Evolutionary conservation across 2,888 invertebrate genomes (phyloP).

Genomic region (Synanthedon andrenaeformis): DNA sequence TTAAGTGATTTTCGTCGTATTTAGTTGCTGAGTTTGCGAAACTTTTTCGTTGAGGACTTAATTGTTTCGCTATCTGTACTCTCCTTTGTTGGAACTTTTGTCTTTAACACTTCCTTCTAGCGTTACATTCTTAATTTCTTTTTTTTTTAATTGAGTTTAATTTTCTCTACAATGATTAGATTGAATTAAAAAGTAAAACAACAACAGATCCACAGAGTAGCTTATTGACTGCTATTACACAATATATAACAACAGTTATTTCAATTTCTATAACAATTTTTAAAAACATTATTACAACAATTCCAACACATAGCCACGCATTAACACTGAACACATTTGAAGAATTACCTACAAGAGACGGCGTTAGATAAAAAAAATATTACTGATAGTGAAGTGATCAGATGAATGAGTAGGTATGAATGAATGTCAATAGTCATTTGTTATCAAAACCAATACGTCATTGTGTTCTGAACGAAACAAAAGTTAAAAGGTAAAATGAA

Average conservation of each 20-base stretch:
- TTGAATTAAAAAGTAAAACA: no score
- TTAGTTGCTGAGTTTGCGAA: conserved; percentile 34
- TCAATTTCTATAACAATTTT: no score
- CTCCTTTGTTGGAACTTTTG: conserved; percentile 9
- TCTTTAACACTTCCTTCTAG: background rate
- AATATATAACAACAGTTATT: no score
- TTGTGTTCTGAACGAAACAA: conserved; percentile 20
- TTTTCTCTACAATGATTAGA: background rate
- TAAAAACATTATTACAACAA: no score
- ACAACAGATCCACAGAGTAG: no score
- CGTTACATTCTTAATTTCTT: background rate
- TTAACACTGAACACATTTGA: conserved; percentile 4
- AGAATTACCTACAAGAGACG: conserved; percentile 1
- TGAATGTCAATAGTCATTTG: conserved; percentile 20
- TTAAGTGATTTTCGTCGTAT: conserved; percentile 42
- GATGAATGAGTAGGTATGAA: conserved; percentile 8
- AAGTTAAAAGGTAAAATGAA: conserved; percentile 13
- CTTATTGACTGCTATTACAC: no score
- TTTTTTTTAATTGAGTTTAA: background rate
- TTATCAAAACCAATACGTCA: conserved; percentile 26
- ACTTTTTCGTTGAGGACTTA: conserved; percentile 38
- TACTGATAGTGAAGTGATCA: background rate
- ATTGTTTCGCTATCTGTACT: conserved; percentile 36
- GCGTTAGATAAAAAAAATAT: background rate
- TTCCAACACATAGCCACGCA: no score